Base-by-base conservation (phyloP, 2,888 invertebrate genomes). In the Spisula subtruncata region DNA sequence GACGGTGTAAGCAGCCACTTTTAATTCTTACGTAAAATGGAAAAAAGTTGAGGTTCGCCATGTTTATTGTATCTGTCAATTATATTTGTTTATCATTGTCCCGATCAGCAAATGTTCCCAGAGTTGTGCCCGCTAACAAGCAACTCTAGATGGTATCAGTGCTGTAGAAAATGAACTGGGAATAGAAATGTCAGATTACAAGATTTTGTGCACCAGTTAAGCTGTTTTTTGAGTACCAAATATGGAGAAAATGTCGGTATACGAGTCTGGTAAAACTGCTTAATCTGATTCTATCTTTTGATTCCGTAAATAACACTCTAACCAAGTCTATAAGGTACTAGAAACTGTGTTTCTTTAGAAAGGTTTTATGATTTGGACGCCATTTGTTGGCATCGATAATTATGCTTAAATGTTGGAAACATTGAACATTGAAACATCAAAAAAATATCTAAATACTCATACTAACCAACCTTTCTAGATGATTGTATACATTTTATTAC, bases 81-180 rank as follows among this genome's bases (percentile, higher is more conserved):
- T 84, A 51, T 75, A 29, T 71, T 71, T 29, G 84, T 48, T 46
- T 84, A 84, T 84, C 84, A 18, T 4, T n/a, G 71, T 25, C 20
- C 8, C 29, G 51, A 84, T 84, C 84, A 16, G 20, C 51, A 25
- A 75, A 46, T 4, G 16, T 75, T 84, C 84, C 75, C 32, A 46
- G 5, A 41, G 25, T 32, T 46, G 75, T n/a, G 51, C 87, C 51
- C 29, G 83, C 83, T 83, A 79, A 51, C 51, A 71, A 54, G 48
- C 32, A 32, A 35, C 32, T n/a, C 16, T 18, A 46, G 87, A 87
- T 87, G 46, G 14, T 87, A 87, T 87, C 87, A 46, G 46, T 2
- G 8, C n/a, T 25, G 48, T 75, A 80, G 87, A 83, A 87, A 87
- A 87, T 87, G 83, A 87, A 87, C 83, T 79, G 51, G 83, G 83